Base-by-base conservation (phyloP, 2,113 vertebrate species). In the Phodopus roborovskii region DNA sequence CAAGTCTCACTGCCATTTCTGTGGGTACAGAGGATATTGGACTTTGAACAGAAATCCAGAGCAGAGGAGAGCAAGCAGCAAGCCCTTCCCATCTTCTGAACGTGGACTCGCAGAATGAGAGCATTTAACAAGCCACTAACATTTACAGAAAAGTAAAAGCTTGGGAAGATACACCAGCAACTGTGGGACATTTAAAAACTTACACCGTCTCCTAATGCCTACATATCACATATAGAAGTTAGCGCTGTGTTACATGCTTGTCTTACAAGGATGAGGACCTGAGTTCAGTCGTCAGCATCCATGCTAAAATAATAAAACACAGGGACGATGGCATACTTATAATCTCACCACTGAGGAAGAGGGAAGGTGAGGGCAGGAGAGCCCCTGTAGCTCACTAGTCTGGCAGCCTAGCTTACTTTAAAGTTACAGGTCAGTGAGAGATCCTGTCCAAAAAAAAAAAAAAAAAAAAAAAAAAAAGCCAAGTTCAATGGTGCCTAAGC, bases 271-370 rank as follows among this genome's bases (percentile, higher is more conserved):
- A 17, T 64, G 13, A 30, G 15, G 8, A 45, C n/a, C n/a, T 28
- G 58, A 84, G n/a, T 64, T 28, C 5, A 16, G 50, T 56, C 48
- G 68, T 56, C 24, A 28, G 48, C n/a, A 39, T 56, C 11, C 68
- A 53, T 2, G 50, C 17, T 36, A n/a, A 56, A 70, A 26, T n/a
- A 22, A 22, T 36, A 83, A 30, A 48, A 85, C 48, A 3, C 60
- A 42, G 58, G 24, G 2, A 24, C 2, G 7, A 36, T 70, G 33
- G 7, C 2, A 8, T 3, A 17, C 13, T n/a, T 28, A 1, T n/a
- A 88, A 13, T 5, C 48, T 24, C 7, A 56, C 7, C n/a, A 28
- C 58, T 45, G n/a, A n/a, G 53, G 5, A 53, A 8, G 30, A 53
- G 8, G 48, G 13, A 30, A 5, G 58, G 39, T 10, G 5, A 39